A percentile compares a stretch with the other conserved stretches of the same genome.
Conservation (phyloP, 2,113 vertebrate species). For the Xiphophorus hellerii region DNA sequence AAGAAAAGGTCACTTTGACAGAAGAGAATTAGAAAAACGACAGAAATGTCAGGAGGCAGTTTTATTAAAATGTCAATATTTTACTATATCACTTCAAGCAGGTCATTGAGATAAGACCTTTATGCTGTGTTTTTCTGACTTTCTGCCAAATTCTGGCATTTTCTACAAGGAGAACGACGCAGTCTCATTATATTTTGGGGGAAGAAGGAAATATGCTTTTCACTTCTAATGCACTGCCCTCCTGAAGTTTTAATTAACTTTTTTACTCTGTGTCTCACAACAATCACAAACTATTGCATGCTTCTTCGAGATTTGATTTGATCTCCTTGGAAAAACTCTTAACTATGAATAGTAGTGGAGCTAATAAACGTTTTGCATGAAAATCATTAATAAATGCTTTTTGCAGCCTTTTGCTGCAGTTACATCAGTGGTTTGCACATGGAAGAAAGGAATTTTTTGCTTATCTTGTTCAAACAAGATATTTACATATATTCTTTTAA, state of each 20-base stretch:
- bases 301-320: background rate
- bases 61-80: slow-evolving; percentile 82
- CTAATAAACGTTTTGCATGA: background rate
- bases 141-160: slow-evolving; percentile 74
- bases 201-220: slow-evolving; percentile 17
- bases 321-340: background rate
- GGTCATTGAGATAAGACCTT: slow-evolving; percentile 77
- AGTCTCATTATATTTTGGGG: slow-evolving; percentile 26
- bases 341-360: background rate
- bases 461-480: too few relatives aligned
- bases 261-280: background rate
- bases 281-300: background rate
- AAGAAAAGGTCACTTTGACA: slow-evolving; percentile 76
- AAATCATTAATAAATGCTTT: background rate
- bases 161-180: slow-evolving; percentile 41
- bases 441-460: too few relatives aligned
- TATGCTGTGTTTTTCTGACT: slow-evolving; percentile 60
- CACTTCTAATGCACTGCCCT: slow-evolving; percentile 1
- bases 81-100: slow-evolving; percentile 72
- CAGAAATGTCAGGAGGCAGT: slow-evolving; percentile 76
- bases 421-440: background rate
- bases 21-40: slow-evolving; percentile 71
- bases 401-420: background rate
- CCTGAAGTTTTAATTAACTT: background rate
- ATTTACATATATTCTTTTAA: too few relatives aligned